Conservation (phyloP, 1,140 invertebrate genomes). For the Zaprionus gabonicus region DNA sequence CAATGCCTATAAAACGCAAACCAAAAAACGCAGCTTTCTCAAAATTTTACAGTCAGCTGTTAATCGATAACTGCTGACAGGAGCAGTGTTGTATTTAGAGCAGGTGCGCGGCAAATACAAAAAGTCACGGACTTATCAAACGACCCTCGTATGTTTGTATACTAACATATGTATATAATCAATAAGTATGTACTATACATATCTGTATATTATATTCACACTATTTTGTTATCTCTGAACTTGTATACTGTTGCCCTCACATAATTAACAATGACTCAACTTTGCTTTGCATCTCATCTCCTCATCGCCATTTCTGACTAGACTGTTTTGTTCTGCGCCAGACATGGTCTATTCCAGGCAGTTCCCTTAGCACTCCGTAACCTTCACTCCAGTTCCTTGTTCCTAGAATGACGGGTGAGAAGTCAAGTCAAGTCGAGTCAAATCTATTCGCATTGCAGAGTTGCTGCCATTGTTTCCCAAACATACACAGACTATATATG, state of each 20-base stretch:
- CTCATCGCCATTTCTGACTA: not conserved
- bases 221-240: not conserved
- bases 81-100: no score
- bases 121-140: no score
- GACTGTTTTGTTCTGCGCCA: not conserved
- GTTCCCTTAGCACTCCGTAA: not conserved
- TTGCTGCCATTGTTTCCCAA: not conserved
- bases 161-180: no score
- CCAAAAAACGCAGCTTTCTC: no score
- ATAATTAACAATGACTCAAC: slow-evolving; percentile 4
- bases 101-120: no score
- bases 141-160: no score
- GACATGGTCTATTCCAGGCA: not conserved
- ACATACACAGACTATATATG: slow-evolving; percentile 11
- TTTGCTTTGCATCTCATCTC: not conserved
- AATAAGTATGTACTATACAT: no score
- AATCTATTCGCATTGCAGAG: slow-evolving; percentile 6
- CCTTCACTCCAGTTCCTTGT: not conserved
- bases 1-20: no score
- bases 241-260: not conserved
- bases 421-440: slow-evolving; percentile 1
- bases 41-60: no score
- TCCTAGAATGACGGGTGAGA: not conserved
- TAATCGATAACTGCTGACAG: no score
- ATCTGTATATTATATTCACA: not conserved